phyloP scores from a whole-genome alignment of 2,797 vertebrate species.

The Chrysolophus pictus region DNA sequence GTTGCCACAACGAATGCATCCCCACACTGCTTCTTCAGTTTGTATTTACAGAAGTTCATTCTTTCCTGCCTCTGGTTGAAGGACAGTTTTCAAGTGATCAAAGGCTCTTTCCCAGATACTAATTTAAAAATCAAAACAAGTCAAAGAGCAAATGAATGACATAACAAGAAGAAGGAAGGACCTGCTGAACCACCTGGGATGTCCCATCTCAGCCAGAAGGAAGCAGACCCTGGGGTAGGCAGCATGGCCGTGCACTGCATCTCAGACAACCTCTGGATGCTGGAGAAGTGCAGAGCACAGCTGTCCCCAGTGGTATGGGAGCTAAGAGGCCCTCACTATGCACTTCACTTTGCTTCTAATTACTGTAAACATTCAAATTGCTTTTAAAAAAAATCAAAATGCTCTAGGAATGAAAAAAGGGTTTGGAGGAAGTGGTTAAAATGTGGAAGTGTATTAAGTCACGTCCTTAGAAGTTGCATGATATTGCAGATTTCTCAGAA shows the following conservation, averaged over 20 bases:
- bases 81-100: not conserved
- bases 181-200: not conserved
- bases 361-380: not conserved
- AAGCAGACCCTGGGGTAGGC: not conserved
- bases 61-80: not conserved
- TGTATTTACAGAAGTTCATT: not conserved
- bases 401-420: not conserved
- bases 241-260: not conserved
- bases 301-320: not conserved
- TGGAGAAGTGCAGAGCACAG: not conserved
- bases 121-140: constrained; percentile 3
- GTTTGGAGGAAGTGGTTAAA: not conserved
- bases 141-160: not conserved
- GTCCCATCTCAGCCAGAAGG: not conserved
- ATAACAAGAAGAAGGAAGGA: not conserved
- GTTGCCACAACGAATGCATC: not conserved
- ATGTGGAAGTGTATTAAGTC: not conserved
- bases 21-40: not conserved
- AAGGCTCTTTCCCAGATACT: not conserved
- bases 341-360: not conserved
- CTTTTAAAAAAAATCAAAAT: not conserved
- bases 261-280: not conserved
- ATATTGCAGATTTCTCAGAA: not conserved
- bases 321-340: too few relatives aligned
- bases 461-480: not conserved